These are phyloP conservation scores for Cosmia trapezina DNA, from an alignment of 2,888 invertebrate genomes.

Conservation along the genomic window DNA sequence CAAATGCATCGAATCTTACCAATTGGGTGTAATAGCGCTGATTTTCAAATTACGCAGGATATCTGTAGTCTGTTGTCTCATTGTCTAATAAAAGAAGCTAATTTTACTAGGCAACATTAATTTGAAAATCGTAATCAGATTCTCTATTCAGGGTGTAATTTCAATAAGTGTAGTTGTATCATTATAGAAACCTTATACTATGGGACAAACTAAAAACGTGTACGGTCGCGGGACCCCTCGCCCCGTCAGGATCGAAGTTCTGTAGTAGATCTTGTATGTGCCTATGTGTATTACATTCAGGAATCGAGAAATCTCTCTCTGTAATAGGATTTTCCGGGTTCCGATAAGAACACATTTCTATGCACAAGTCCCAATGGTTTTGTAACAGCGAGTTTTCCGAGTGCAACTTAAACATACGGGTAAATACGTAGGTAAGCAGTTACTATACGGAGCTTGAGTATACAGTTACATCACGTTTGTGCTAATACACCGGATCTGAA, in stretches of 20 bases:
- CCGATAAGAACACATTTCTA: conserved; percentile 6
- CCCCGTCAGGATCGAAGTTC: too few relatives aligned
- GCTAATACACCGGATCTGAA: conserved; percentile 22
- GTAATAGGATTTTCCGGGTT: background rate
- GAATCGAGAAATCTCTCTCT: background rate
- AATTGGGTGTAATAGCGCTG: background rate
- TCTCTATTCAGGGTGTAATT: too few relatives aligned
- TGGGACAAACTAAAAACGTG: background rate
- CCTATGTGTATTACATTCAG: background rate
- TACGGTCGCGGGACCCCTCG: too few relatives aligned
- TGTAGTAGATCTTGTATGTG: too few relatives aligned
- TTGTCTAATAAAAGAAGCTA: background rate
- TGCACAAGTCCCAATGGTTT: conserved; percentile 5
- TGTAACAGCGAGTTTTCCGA: conserved; percentile 4
- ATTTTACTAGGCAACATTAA: background rate
- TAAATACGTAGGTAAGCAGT: conserved; percentile 35
- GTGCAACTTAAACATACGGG: conserved; percentile 18
- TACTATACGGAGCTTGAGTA: conserved; percentile 1
- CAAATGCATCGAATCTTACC: background rate
- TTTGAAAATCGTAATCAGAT: background rate
- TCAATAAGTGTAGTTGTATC: too few relatives aligned
- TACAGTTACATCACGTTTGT: conserved; percentile 27
- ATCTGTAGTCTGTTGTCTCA: background rate
- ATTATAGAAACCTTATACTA: background rate
- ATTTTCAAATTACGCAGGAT: background rate